phyloP scores from a whole-genome alignment of 2,888 invertebrate genomes.

The Pollenia griseotomentosa region DNA sequence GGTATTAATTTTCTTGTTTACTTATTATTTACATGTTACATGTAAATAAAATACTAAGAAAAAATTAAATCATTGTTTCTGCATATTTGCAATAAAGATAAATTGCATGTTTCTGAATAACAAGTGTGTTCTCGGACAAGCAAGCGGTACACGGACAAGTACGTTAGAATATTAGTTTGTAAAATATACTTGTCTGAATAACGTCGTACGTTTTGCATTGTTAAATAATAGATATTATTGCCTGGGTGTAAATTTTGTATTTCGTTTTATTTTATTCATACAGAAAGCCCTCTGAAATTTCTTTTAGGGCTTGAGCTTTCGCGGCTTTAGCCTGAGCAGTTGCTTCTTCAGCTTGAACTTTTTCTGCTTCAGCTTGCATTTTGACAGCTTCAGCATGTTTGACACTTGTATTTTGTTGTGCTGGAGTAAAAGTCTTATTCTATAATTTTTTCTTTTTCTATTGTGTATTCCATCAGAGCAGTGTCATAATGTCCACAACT shows the following conservation, averaged over 20 bases:
- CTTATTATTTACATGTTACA: too few relatives aligned
- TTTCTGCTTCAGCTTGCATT: constrained; percentile 17
- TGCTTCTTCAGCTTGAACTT: constrained; percentile 21
- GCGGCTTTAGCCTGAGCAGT: constrained; percentile 14
- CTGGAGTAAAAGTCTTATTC: constrained; percentile 15
- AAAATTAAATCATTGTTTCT: too few relatives aligned
- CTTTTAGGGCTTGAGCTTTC: too few relatives aligned
- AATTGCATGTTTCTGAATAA: neutral
- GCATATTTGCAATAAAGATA: too few relatives aligned
- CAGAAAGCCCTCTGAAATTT: too few relatives aligned
- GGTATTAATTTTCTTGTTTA: too few relatives aligned
- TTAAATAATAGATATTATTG: too few relatives aligned
- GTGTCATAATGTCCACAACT: too few relatives aligned
- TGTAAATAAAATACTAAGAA: too few relatives aligned
- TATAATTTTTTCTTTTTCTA: constrained; percentile 19
- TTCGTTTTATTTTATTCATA: too few relatives aligned
- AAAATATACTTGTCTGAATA: neutral
- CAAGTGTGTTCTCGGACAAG: neutral
- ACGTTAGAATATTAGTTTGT: neutral
- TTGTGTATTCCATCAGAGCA: neutral
- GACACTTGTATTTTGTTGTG: constrained; percentile 19
- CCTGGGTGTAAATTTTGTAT: too few relatives aligned
- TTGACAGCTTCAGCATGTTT: constrained; percentile 3
- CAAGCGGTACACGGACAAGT: constrained; percentile 6
- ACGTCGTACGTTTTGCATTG: neutral